Conservation (phyloP, 2,113 vertebrate genomes). For the Chloroceryle aenea region DNA sequence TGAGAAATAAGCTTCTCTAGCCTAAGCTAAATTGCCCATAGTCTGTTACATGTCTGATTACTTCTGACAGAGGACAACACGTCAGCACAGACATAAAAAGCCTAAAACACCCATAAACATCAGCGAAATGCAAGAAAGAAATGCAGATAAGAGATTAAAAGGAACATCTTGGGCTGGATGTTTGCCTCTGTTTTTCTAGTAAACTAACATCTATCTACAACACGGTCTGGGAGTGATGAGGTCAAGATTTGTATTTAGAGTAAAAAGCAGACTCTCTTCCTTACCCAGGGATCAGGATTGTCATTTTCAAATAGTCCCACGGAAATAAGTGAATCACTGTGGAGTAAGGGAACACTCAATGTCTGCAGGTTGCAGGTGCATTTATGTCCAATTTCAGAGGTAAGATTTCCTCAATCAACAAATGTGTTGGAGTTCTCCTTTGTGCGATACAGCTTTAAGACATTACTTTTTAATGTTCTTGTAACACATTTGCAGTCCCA, state of each 20-base stretch:
- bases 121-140: background rate
- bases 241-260: background rate
- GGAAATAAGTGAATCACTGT: background rate
- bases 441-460: background rate
- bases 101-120: background rate
- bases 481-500: background rate
- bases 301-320: background rate
- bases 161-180: background rate
- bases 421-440: background rate
- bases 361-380: background rate
- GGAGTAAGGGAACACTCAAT: background rate
- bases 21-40: background rate
- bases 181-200: background rate
- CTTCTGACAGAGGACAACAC: constrained; percentile 39
- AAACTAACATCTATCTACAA: background rate
- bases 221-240: background rate
- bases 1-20: constrained; percentile 40
- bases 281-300: background rate
- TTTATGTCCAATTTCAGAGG: background rate
- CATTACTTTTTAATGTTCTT: constrained; percentile 2
- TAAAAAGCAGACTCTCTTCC: background rate
- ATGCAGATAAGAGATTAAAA: background rate
- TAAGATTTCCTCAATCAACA: background rate
- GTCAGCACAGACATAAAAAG: constrained; percentile 21
- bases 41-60: constrained; percentile 3